Evolutionary conservation across 2,797 vertebrate species (phyloP).

Genomic region (Cichlasoma orientale): DNA sequence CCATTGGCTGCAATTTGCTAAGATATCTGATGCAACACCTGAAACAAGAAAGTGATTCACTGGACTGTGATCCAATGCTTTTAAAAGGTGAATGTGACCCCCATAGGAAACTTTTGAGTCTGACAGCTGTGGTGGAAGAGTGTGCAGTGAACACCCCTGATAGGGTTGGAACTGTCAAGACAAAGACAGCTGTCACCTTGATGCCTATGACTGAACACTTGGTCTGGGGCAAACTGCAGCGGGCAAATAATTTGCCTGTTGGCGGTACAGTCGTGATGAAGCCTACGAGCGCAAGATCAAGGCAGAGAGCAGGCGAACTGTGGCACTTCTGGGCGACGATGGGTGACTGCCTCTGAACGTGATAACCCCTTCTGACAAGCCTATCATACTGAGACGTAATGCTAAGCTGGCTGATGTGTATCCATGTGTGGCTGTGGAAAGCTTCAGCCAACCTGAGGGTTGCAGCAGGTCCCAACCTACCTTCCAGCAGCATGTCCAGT

Average conservation of each 20-base stretch:
- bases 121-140: not conserved
- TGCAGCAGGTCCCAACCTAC: too few relatives aligned
- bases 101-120: not conserved
- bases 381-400: too few relatives aligned
- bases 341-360: too few relatives aligned
- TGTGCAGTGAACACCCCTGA: not conserved
- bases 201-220: not conserved
- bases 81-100: not conserved
- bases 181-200: not conserved
- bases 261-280: constrained; percentile 12
- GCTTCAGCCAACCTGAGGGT: too few relatives aligned
- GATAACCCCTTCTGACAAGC: too few relatives aligned
- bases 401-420: too few relatives aligned
- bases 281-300: not conserved
- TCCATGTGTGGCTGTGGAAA: too few relatives aligned
- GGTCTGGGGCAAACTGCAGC: not conserved
- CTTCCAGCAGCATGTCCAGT: too few relatives aligned
- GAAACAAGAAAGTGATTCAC: not conserved
- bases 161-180: not conserved
- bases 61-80: not conserved
- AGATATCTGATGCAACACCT: not conserved
- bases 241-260: not conserved
- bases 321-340: too few relatives aligned
- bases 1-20: not conserved
- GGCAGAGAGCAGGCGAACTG: too few relatives aligned